A percentile compares a stretch with the other conserved stretches of the same genome.
phyloP scores from a whole-genome alignment of 2,888 invertebrate species.

The Aspidapion aeneum region DNA sequence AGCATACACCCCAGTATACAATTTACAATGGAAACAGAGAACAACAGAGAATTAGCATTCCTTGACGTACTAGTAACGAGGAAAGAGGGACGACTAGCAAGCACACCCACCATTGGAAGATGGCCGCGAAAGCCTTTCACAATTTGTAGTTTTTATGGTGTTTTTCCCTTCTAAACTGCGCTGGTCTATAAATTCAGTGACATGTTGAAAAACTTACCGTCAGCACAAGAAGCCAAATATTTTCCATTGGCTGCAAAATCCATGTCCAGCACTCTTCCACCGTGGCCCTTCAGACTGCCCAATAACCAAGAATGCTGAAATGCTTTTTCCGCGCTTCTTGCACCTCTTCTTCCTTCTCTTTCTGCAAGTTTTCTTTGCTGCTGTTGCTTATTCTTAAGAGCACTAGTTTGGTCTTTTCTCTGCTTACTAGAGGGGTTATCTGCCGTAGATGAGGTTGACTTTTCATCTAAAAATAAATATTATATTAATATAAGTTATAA shows the following conservation, averaged over 20 bases:
- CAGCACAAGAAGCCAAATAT: constrained; percentile 77
- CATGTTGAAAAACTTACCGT: constrained; percentile 60
- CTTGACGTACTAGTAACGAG: too few relatives aligned
- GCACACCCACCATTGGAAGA: too few relatives aligned
- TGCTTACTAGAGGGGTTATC: constrained; percentile 20
- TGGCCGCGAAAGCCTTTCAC: too few relatives aligned
- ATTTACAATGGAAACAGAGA: too few relatives aligned
- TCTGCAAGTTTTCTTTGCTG: constrained; percentile 21
- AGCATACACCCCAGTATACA: too few relatives aligned
- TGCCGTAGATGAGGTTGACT: constrained; percentile 13
- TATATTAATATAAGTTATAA: background rate
- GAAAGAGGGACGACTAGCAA: too few relatives aligned
- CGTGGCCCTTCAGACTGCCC: constrained; percentile 79
- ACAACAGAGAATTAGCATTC: too few relatives aligned
- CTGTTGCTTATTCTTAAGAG: constrained; percentile 16
- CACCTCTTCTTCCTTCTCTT: constrained; percentile 18
- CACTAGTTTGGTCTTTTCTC: constrained; percentile 21
- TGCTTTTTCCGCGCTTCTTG: constrained; percentile 19
- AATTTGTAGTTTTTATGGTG: too few relatives aligned
- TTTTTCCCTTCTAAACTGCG: too few relatives aligned
- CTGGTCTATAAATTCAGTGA: too few relatives aligned
- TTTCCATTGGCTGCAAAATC: constrained; percentile 85
- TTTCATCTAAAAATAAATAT: constrained; percentile 19
- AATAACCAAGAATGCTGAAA: constrained; percentile 73
- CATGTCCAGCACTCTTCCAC: constrained; percentile 68